phyloP scores from a whole-genome alignment of 1,140 invertebrate genomes.

The fruit fly (Drosophila melanogaster) region DNA sequence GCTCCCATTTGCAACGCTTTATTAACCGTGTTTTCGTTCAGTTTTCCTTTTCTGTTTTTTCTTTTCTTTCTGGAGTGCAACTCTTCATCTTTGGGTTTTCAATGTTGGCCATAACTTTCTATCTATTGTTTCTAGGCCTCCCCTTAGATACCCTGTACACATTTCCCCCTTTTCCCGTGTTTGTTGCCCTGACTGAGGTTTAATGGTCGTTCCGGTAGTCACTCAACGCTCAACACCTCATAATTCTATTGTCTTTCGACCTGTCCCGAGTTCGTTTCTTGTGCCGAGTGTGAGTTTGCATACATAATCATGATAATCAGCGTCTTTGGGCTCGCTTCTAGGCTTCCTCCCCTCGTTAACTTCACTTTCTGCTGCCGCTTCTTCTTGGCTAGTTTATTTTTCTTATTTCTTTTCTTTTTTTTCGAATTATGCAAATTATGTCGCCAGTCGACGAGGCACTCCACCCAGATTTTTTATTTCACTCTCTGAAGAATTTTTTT shows the following conservation, averaged over 20 bases:
- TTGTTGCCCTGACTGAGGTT: conserved; percentile 28
- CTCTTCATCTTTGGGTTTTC: conserved; percentile 27
- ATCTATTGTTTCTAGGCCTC: conserved; percentile 61
- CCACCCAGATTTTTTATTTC: conserved; percentile 59
- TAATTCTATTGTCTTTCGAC: conserved; percentile 80
- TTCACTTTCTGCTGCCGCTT: conserved; percentile 68
- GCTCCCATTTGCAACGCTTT: conserved; percentile 56
- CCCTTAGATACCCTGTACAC: not conserved
- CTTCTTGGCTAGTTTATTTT: conserved; percentile 30
- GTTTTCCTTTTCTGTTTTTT: conserved; percentile 40
- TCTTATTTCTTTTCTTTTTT: conserved; percentile 11
- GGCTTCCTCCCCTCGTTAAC: conserved; percentile 60
- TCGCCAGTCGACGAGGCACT: conserved; percentile 57
- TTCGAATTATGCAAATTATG: conserved; percentile 74
- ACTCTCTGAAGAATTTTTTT: conserved; percentile 36
- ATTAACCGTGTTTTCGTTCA: conserved; percentile 60
- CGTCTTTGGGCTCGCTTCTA: conserved; percentile 55
- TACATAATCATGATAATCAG: conserved; percentile 79
- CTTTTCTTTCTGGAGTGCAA: conserved; percentile 32
- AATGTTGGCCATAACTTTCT: conserved; percentile 71
- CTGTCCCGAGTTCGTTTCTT: conserved; percentile 29
- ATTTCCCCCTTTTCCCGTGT: conserved; percentile 11
- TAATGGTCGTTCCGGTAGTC: conserved; percentile 71
- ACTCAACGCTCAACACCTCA: conserved; percentile 77
- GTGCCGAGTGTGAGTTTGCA: conserved; percentile 59